Conservation (phyloP, 2,797 vertebrate genomes). For the Dryobates pubescens region DNA sequence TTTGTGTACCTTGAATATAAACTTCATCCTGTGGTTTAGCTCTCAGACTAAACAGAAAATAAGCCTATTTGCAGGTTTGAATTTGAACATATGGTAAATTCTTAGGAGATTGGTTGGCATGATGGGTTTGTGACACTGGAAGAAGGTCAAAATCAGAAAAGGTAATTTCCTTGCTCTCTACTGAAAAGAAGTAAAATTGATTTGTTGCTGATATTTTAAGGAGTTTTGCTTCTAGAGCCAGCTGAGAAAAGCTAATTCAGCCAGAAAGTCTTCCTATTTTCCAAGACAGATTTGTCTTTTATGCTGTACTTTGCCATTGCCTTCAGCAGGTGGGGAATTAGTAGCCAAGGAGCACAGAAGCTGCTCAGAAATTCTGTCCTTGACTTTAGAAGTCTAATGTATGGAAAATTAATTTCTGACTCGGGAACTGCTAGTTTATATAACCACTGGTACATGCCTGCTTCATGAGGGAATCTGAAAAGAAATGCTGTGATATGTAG, state of each 20-base stretch:
- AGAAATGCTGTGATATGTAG: fast-evolving
- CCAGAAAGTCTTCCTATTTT: background rate
- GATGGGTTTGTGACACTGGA: constrained; percentile 17
- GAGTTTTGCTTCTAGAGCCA: constrained; percentile 31
- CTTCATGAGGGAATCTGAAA: background rate
- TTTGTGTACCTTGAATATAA: background rate
- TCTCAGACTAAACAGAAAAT: constrained; percentile 34
- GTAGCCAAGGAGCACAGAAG: background rate
- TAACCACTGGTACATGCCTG: background rate
- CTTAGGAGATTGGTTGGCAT: constrained; percentile 18
- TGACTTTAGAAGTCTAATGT: background rate
- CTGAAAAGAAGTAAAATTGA: constrained; percentile 37
- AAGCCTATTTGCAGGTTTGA: background rate
- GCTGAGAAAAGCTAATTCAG: constrained; percentile 2
- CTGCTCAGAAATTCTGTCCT: background rate
- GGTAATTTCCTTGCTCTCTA: constrained; percentile 34
- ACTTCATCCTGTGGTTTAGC: constrained; percentile 26
- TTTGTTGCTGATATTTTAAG: constrained; percentile 43
- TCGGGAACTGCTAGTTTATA: background rate
- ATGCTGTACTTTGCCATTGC: background rate
- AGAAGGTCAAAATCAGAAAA: constrained; percentile 34
- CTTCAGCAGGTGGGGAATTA: background rate
- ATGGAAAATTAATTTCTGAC: background rate
- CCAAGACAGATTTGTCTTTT: background rate
- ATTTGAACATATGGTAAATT: constrained; percentile 39